Evolutionary conservation across 2,113 vertebrate genomes (phyloP).

Genomic region (Pterocles burchelli): DNA sequence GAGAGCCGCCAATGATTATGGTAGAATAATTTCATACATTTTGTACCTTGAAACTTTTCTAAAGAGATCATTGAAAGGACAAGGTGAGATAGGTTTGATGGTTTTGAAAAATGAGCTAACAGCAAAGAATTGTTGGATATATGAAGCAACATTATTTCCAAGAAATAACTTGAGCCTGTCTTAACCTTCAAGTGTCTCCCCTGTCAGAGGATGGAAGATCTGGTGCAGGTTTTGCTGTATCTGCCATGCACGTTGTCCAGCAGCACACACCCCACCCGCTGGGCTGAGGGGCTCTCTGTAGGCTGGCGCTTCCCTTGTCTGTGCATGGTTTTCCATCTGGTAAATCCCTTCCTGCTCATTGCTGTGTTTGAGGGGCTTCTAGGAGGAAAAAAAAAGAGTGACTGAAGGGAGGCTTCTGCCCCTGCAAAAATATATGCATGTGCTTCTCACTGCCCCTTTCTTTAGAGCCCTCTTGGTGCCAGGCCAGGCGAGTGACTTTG

Average conservation of each 20-base stretch:
- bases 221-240: not conserved
- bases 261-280: rapidly evolving
- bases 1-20: not conserved
- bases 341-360: not conserved
- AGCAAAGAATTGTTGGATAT: not conserved
- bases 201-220: rapidly evolving
- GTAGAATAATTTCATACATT: not conserved
- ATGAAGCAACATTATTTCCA: not conserved
- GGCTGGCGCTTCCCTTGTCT: not conserved
- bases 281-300: not conserved
- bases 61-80: not conserved
- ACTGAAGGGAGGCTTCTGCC: not conserved
- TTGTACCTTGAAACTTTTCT: not conserved
- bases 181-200: not conserved
- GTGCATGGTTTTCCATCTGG: not conserved
- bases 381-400: not conserved
- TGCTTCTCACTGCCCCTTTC: not conserved
- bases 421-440: rapidly evolving
- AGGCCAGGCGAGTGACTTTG: rapidly evolving
- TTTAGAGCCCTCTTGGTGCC: not conserved
- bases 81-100: not conserved
- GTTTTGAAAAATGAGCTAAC: not conserved
- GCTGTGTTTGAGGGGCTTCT: not conserved
- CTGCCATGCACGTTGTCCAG: rapidly evolving
- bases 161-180: not conserved